Evolutionary conservation across 2,113 vertebrate genomes (phyloP).

Genomic region (Erythrocercus mccallii): DNA sequence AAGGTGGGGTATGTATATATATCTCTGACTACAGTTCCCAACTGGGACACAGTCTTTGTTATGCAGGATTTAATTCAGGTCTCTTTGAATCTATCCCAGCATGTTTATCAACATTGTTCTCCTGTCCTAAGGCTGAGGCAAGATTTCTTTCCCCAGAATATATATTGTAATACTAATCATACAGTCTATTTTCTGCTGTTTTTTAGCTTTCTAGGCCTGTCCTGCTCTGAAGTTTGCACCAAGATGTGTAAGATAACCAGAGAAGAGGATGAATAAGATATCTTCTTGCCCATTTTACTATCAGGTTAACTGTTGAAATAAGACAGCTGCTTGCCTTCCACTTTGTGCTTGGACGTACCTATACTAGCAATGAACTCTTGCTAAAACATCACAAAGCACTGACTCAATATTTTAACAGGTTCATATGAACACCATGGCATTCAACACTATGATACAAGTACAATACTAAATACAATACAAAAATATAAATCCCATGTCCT

Average conservation of each 20-base stretch:
- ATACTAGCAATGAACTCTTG: background rate
- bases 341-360: background rate
- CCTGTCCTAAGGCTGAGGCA: background rate
- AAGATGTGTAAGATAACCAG: background rate
- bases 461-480: background rate
- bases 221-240: background rate
- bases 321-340: background rate
- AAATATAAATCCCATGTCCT: background rate
- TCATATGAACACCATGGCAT: rapidly evolving
- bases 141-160: background rate
- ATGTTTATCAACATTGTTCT: background rate
- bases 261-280: background rate
- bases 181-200: background rate
- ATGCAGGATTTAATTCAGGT: background rate
- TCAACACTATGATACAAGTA: background rate
- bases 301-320: background rate
- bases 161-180: background rate
- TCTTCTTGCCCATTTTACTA: background rate
- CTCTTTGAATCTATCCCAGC: background rate
- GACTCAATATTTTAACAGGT: background rate
- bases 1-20: rapidly evolving
- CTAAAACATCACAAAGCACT: background rate
- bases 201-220: background rate
- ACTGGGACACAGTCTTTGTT: background rate
- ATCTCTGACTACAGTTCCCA: background rate